Evolutionary conservation across 1,140 invertebrate species (phyloP), one percentile per base, ranked within the genome.

Genomic region (Centruroides sculpturatus): DNA sequence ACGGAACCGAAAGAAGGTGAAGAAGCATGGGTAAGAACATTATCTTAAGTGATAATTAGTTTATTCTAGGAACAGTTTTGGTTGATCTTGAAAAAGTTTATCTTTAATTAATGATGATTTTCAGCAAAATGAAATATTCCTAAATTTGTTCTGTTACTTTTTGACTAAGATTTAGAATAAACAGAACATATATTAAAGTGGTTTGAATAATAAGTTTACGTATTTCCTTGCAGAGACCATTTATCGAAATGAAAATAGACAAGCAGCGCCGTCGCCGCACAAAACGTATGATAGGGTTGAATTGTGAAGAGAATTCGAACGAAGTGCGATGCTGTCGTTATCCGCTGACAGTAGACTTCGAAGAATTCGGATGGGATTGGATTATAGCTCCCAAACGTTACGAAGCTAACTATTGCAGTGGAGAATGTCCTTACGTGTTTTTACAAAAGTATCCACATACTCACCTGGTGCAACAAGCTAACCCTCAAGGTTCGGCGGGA

Each of bases 281-380:
- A 51, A 82, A 87, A 65, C 78, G 89, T n/a, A 79, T 89, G 23
- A 79, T 86, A 47, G 85, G 83, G 12, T 78, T 88, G 56, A 84
- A 85, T 68, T 89, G 87, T 74, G 82, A 85, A 63, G 85, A 87
- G 64, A 80, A 81, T 51, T 83, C 81, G 6, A 80, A 85, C 59
- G 87, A 93, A 69, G 80, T 81, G 5, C 79, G 87, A 35, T 93
- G 91, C 73, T 94, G 91, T 71, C 83, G 89, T 12, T 93, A 92
- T 72, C 87, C 89, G 1, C 79, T 98, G 13, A 88, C 87, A 10
- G 92, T 99, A 11, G 90, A 98, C 76, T 98, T 99, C 75, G 87
- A 86, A 66, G 88, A 91, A 65, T 92, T 98, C 70, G 92, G 92
- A 10, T 98, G 94, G 93, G 92, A 97, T 69, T 98, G 93, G 87